Evolutionary conservation across 2,888 invertebrate species (phyloP), one percentile per base, ranked within the genome.

Genomic region (Pandemis cinnamomeana): DNA sequence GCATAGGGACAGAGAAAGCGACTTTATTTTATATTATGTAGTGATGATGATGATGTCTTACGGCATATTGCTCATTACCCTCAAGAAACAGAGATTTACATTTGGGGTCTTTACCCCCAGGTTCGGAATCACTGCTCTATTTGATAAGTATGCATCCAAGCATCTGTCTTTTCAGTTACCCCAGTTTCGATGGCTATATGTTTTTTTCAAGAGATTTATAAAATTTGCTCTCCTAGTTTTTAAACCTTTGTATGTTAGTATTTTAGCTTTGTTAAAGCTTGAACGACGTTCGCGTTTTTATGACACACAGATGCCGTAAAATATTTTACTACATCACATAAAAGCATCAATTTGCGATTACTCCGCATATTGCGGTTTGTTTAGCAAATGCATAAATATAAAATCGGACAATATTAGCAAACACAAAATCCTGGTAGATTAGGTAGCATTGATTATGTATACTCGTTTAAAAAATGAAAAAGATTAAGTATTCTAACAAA

Each of bases 271-370:
- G 27, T 27, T 27, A 5, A 27, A 58, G 58, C 58, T 58, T 58
- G 58, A 67, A 13, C 13, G 36, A 13, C 51, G 11, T 67, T 42
- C 42, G 15, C n/a, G n/a, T 63, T 63, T 63, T 44, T 63, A 63
- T 63, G 41, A 20, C 36, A 20, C 20, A 46, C 46, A 67, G 51
- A 27, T 58, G 58, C 58, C 27, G 11, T 58, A 58, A 58, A 58
- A 58, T 58, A 58, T 58, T 58, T 58, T 58, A 58, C 58, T 58
- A 58, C 58, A 58, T 11, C 10, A 58, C 58, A 58, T 58, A 58
- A 58, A 58, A 58, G 27, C 58, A 58, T 58, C 27, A 58, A 58
- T 58, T 58, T 58, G 58, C 58, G 58, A 58, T 58, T 58, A 58
- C 58, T 8, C 58, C 27, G 58, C 58, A 58, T 58, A 58, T 58